Evolutionary conservation across 2,888 invertebrate genomes (phyloP).

Genomic region (Mimas tiliae): DNA sequence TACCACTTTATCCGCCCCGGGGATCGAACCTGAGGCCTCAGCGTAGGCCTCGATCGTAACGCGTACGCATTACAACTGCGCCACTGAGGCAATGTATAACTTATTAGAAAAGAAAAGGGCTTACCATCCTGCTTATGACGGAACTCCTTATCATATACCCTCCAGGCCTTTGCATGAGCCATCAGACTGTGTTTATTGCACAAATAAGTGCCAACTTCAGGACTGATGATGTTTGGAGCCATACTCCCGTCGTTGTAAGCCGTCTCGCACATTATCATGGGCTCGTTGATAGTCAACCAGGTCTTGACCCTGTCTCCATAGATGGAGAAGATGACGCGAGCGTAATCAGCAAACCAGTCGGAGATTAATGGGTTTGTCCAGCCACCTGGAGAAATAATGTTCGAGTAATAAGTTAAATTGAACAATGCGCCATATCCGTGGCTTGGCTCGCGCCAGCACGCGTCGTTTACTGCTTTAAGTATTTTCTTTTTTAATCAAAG

Average conservation of each 20-base stretch:
- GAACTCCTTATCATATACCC: conserved; percentile 84
- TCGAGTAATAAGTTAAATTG: no score
- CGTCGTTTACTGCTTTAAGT: no score
- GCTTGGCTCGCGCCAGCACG: no score
- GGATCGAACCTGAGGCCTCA: no score
- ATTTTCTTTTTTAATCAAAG: no score
- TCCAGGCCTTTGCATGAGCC: conserved; percentile 87
- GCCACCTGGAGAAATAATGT: conserved; percentile 79
- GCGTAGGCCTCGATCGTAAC: no score
- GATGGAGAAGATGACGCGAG: conserved; percentile 77
- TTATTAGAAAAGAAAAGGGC: neutral
- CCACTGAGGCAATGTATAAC: no score
- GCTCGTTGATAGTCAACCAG: conserved; percentile 91
- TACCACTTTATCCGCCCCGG: no score
- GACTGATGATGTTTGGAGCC: conserved; percentile 56
- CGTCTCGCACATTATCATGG: conserved; percentile 67
- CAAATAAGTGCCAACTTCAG: conserved; percentile 80
- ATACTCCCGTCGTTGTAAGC: conserved; percentile 69
- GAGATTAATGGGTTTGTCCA: conserved; percentile 84
- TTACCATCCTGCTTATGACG: conserved; percentile 74
- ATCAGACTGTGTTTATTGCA: conserved; percentile 87
- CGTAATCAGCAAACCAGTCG: conserved; percentile 85
- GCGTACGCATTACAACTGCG: no score
- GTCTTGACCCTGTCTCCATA: conserved; percentile 84
- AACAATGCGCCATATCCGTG: no score